Percentiles rank a stretch among this genome's conserved stretches.
Evolutionary conservation across 2,113 vertebrate species (phyloP).

Genomic region (Neomonachus schauinslandi): DNA sequence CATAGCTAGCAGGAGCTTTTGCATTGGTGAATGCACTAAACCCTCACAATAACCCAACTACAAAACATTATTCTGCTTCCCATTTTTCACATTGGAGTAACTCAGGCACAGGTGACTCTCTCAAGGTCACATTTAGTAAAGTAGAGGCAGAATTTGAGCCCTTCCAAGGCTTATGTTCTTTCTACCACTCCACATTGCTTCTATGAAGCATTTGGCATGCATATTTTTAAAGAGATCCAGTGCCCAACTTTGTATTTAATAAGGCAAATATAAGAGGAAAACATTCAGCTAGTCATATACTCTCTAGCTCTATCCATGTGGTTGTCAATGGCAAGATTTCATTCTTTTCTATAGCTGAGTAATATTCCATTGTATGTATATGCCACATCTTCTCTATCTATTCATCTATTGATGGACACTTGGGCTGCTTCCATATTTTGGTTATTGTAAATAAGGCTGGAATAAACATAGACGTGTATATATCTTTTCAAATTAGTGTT

Average conservation of each 20-base stretch:
- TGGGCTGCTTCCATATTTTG: background rate
- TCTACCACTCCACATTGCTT: background rate
- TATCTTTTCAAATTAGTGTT: background rate
- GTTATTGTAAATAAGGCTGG: background rate
- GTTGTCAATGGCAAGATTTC: background rate
- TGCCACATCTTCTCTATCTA: background rate
- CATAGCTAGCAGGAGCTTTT: background rate
- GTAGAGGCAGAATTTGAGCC: background rate
- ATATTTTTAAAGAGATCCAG: background rate
- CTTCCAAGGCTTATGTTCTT: constrained; percentile 33
- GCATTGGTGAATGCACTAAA: background rate
- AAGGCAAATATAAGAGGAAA: background rate
- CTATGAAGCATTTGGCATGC: background rate
- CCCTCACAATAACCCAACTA: background rate
- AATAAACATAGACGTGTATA: background rate
- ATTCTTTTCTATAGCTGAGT: background rate
- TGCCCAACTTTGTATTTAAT: background rate
- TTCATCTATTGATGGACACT: background rate
- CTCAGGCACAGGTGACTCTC: background rate
- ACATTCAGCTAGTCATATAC: background rate
- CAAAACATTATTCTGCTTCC: background rate
- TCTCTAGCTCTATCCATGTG: background rate
- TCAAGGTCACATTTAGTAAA: background rate
- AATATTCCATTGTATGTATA: background rate
- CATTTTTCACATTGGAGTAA: background rate